Base-by-base conservation (phyloP, 1,140 invertebrate species). In the Atta texana region DNA sequence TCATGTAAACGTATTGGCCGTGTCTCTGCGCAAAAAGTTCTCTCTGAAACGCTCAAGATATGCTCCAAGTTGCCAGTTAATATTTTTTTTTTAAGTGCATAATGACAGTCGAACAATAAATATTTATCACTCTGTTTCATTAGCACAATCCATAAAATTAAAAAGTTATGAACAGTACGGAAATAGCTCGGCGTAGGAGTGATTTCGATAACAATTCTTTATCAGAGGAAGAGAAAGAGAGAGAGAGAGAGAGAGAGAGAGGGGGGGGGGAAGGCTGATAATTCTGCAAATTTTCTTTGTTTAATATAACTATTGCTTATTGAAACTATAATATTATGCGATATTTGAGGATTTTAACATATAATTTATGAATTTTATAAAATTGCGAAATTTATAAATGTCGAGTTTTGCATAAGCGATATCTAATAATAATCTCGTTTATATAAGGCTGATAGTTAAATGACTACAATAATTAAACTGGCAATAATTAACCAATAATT, bases 401-500 rank as follows among this genome's bases (percentile, higher is more conserved):
- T 21, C 34, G 16, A 49, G 21, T 81, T 81, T 81, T 71, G 21
- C 14, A 44, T 44, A 39, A 81, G 10, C 69, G 31, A 75, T 51
- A 82, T 74, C 55, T 61, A 84, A 84, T 75, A 84, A 82, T 61
- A 59, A 44, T 14, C 28, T 61, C 44, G 78, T 74, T 59, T 72
- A 72, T 55, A 71, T 31, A 51, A 51, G 51, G 69, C 39, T 44
- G 80, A 84, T 84, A 61, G 80, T 75, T 84, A 84, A 84, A 84
- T 84, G 55, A 51, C 39, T 84, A 61, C 55, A 75, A 61, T 84
- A 84, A 84, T 84, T 74, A 84, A 75, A 75, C 39, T 28, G 44
- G 80, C 80, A 75, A 39, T 75, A 84, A 84, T 84, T 84, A 84
- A 63, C 55, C 39, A 59, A 57, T 75, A 84, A 84, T 84, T 74